Evolutionary conservation across 2,113 vertebrate genomes (phyloP).

Genomic region (Conger conger): DNA sequence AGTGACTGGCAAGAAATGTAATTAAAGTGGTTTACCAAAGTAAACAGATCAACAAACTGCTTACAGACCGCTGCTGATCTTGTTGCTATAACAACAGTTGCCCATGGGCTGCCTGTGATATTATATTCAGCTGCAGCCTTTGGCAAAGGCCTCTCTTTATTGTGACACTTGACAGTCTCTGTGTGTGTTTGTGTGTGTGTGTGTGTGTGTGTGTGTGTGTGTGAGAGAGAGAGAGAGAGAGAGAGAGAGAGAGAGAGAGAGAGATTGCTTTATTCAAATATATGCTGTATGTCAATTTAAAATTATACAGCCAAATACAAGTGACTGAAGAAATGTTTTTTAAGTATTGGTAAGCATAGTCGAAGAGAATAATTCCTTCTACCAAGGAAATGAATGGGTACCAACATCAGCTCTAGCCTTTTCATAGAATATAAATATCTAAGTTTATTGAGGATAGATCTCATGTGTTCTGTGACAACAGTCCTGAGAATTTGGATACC

Average conservation of each 20-base stretch:
- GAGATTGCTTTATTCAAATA: background rate
- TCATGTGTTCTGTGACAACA: background rate
- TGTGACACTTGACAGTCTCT: constrained; percentile 43
- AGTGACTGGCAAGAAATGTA: constrained; percentile 37
- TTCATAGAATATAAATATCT: background rate
- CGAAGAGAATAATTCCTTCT: too few relatives aligned
- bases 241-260: background rate
- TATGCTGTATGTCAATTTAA: background rate
- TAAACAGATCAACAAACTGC: constrained; percentile 38
- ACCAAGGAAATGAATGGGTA: background rate
- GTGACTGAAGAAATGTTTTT: too few relatives aligned
- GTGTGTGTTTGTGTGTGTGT: constrained; percentile 27
- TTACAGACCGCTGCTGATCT: constrained; percentile 16
- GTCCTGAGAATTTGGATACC: constrained; percentile 26
- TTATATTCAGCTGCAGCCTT: constrained; percentile 9
- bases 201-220: background rate
- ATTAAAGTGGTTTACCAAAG: constrained; percentile 41
- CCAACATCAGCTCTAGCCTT: background rate
- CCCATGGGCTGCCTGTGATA: constrained; percentile 19
- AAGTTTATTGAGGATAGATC: too few relatives aligned
- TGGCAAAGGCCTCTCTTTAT: constrained; percentile 35
- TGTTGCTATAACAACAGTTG: constrained; percentile 40
- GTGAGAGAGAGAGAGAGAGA: too few relatives aligned
- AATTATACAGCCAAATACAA: background rate
- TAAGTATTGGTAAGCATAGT: too few relatives aligned